Evolutionary conservation across 1,140 invertebrate genomes (phyloP), one percentile per base, ranked within the genome.

Genomic region (Centruroides sculpturatus): DNA sequence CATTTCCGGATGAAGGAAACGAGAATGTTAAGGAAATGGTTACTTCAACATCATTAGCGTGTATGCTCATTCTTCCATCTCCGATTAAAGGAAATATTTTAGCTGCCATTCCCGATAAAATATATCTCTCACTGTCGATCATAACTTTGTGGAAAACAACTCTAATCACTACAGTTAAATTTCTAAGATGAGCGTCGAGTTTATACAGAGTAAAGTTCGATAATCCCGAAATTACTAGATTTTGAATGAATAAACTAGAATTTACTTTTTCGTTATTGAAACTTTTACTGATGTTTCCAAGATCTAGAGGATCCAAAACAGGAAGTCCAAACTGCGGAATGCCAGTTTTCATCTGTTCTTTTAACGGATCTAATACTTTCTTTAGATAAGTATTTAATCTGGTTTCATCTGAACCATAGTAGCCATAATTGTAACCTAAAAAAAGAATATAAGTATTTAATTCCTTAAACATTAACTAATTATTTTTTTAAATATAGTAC

Each of bases 361-460:
- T 55, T 11, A 64, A 61, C 11, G 61, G 61, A 47, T 64, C 63
- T 10, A 64, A 41, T 13, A 61, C 56, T 35, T 64, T 59, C 10
- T 41, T 41, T 41, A 41, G 41, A 41, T 41, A 41, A 5, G 41
- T 41, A 41, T 41, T 41, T 8, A 41, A 41, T 41, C 41, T 41
- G 41, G 41, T 8, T 6, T 41, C 41, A 41, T 41, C 41, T 0
- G 41, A 5, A 41, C 41, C 41, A 8, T 41, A 41, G 8, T 41
- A 41, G 41, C 41, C 5, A 41, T 41, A 23, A 23, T 23, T 23
- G 23, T 23, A 41, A 41, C 41, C 41, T 41, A 41, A 5, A 41
- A 41, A 41, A 41, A 41, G 8, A 41, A 41, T 23, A 23, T 23
- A 23, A 23, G 23, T 23, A 23, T 2, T 23, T 23, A 23, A 23